Conservation (phyloP, 2,888 invertebrate species). For the Bellardia bayeri region DNA sequence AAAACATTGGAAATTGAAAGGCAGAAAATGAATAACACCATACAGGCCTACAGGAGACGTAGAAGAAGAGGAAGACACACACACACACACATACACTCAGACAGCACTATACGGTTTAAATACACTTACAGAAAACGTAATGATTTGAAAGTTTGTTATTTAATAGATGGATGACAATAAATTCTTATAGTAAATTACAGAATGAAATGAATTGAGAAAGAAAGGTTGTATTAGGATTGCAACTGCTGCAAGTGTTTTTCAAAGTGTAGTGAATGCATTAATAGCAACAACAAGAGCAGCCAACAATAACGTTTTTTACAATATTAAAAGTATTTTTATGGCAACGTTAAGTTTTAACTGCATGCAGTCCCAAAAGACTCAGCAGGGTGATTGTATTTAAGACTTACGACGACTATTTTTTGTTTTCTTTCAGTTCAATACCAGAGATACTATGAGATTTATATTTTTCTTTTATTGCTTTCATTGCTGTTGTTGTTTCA, state of each 20-base stretch:
- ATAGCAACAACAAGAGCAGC: slow-evolving; percentile 21
- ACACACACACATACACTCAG: slow-evolving; percentile 35
- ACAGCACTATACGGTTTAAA: neutral
- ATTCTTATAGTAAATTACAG: too few species aligned
- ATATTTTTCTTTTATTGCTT: slow-evolving; percentile 46
- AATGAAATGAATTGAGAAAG: neutral
- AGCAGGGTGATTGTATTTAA: slow-evolving; percentile 67
- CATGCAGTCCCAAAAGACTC: slow-evolving; percentile 67
- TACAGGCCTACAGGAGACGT: neutral
- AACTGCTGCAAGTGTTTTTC: neutral
- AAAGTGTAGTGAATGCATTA: slow-evolving; percentile 43
- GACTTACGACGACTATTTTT: slow-evolving; percentile 60
- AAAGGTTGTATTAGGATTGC: neutral
- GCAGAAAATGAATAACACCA: slow-evolving; percentile 35
- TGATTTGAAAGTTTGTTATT: too few species aligned
- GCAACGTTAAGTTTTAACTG: slow-evolving; percentile 67
- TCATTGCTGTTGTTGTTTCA: slow-evolving; percentile 35
- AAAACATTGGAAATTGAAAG: slow-evolving; percentile 69
- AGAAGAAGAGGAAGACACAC: slow-evolving; percentile 16
- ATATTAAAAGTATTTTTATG: slow-evolving; percentile 68
- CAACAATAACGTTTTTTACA: slow-evolving; percentile 35
- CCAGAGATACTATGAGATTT: slow-evolving; percentile 47
- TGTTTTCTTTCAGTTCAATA: slow-evolving; percentile 19
- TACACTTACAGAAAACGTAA: slow-evolving; percentile 35
- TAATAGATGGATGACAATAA: too few species aligned